A percentile compares a stretch with the other conserved stretches of the same genome.
phyloP scores from a whole-genome alignment of 2,888 invertebrate genomes.

The Tridacna gigas region DNA sequence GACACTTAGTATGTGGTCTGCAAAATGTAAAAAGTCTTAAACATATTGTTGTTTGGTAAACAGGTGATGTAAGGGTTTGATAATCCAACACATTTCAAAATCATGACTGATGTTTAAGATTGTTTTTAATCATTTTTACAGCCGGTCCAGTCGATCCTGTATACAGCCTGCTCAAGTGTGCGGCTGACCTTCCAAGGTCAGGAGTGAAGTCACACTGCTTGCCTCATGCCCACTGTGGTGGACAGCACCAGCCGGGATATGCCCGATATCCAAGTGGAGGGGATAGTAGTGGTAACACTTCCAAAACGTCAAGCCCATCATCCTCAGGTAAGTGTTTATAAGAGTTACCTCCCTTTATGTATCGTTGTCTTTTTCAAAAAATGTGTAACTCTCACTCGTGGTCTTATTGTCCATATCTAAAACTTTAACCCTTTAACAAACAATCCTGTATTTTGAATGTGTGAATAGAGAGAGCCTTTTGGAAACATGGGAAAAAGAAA shows the following conservation, averaged over 20 bases:
- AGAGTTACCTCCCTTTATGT: conserved; percentile 9
- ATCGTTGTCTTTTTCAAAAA: not conserved
- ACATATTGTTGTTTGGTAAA: no score
- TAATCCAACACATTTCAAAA: no score
- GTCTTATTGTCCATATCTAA: no score
- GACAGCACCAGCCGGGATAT: conserved; percentile 61
- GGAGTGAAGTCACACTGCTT: conserved; percentile 64
- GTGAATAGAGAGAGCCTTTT: no score
- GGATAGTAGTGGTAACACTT: conserved; percentile 77
- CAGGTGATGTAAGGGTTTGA: no score
- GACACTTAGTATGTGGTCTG: no score
- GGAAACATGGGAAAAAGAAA: no score
- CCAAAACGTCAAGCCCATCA: conserved; percentile 80
- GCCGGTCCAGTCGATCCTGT: conserved; percentile 82
- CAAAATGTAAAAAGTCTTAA: no score
- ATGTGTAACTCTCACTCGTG: not conserved
- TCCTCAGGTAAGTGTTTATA: conserved; percentile 75
- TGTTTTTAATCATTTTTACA: not conserved
- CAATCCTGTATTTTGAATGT: no score
- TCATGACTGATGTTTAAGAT: no score
- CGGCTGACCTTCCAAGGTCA: conserved; percentile 82
- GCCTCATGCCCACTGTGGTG: conserved; percentile 65
- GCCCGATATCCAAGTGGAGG: conserved; percentile 66
- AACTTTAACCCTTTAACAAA: no score
- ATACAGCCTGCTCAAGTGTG: conserved; percentile 84